Evolutionary conservation across 2,113 vertebrate genomes (phyloP).

Genomic region (Pygoscelis adeliae): DNA sequence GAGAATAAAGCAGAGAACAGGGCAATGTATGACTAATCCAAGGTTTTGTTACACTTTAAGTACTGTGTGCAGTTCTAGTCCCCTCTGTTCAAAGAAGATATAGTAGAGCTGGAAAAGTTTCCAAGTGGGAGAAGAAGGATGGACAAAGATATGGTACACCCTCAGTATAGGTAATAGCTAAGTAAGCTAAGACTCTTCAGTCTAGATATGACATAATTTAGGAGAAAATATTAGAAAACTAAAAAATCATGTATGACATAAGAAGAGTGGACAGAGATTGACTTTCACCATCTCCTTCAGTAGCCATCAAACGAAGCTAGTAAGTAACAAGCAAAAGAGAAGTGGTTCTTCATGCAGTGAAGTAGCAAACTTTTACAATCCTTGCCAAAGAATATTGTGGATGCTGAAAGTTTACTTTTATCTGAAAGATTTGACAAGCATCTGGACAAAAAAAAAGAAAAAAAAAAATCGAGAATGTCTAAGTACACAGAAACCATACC

Average conservation of each 20-base stretch:
- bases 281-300: not conserved
- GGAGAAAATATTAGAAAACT: not conserved
- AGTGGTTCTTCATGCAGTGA: not conserved
- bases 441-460: not conserved
- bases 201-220: not conserved
- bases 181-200: not conserved
- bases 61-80: not conserved
- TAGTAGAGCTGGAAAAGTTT: not conserved
- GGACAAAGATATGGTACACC: not conserved
- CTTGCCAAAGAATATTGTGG: not conserved
- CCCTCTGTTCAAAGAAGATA: not conserved
- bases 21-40: not conserved
- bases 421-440: not conserved
- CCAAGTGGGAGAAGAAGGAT: not conserved
- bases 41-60: not conserved
- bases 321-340: not conserved
- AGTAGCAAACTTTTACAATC: not conserved
- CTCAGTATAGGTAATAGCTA: not conserved
- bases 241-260: not conserved
- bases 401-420: not conserved
- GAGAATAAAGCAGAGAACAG: not conserved
- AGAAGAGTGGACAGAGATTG: not conserved
- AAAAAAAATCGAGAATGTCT: not conserved
- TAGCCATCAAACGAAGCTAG: not conserved
- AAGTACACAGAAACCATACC: not conserved